Evolutionary conservation across 1,140 invertebrate genomes (phyloP).

Genomic region (Drosophila bipectinata): DNA sequence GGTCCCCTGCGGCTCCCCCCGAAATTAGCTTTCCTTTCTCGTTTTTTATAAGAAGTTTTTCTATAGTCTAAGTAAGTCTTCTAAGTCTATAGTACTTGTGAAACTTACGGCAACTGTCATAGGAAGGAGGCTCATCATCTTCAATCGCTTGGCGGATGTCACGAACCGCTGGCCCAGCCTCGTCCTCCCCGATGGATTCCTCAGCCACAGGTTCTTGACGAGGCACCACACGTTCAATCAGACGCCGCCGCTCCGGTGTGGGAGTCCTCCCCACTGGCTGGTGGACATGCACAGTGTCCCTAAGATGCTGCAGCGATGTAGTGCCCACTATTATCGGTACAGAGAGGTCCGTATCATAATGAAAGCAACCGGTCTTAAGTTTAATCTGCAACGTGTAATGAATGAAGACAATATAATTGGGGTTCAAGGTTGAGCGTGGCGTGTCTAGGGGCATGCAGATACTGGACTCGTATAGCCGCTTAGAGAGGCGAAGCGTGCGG

Average conservation of each 20-base stretch:
- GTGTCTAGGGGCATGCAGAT: conserved; percentile 74
- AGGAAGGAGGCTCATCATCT: conserved; percentile 76
- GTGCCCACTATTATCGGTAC: conserved; percentile 74
- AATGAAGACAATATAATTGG: conserved; percentile 78
- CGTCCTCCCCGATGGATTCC: conserved; percentile 36
- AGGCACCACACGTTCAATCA: conserved; percentile 67
- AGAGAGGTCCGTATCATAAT: conserved; percentile 79
- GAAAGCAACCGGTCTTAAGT: conserved; percentile 74
- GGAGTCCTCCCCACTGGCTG: conserved; percentile 49
- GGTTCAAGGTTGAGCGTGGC: conserved; percentile 74
- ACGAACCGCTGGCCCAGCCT: conserved; percentile 18
- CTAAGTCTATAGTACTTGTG: too few species aligned
- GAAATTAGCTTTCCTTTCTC: too few species aligned
- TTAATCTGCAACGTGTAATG: conserved; percentile 77
- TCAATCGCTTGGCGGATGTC: conserved; percentile 53
- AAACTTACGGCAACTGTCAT: conserved; percentile 75
- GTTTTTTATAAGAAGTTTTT: too few species aligned
- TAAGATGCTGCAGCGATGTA: conserved; percentile 58
- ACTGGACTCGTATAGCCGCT: conserved; percentile 69
- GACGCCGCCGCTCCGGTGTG: conserved; percentile 62
- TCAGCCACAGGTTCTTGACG: conserved; percentile 48
- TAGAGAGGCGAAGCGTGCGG: conserved; percentile 69
- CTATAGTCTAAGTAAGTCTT: too few species aligned
- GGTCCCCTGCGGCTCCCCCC: too few species aligned
- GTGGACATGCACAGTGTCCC: conserved; percentile 40